Evolutionary conservation across 2,888 invertebrate species (phyloP), one percentile per base, ranked within the genome.

Genomic region (Dasypogon diadema): DNA sequence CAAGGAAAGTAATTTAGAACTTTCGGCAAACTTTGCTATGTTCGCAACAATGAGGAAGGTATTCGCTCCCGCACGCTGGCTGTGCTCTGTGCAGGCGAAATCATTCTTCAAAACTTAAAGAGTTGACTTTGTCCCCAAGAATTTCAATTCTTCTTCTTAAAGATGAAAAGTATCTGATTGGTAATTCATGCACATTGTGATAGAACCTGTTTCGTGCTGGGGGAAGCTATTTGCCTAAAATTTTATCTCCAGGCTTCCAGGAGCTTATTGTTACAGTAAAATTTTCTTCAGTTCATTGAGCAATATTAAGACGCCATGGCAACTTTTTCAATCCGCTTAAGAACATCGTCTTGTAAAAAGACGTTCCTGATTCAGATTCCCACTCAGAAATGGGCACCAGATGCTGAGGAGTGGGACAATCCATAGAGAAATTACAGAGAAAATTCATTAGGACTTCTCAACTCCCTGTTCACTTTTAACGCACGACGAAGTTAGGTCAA

Each of bases 391-490:
- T 26, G n/a, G 56, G 24, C n/a, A 24, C 26, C 21, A 6, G 42
- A n/a, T n/a, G 18, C 5, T 48, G 14, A 24, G 24, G 16, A 30
- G 22, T 24, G 18, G 24, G 18, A 70, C 46, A 54, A 54, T 54
- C 70, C 70, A 37, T 54, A 34, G 48, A n/a, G 10, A 46, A 54
- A 18, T 70, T 54, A 51, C 34, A 12, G 16, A 10, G 30, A 18
- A 54, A 54, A 70, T 70, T 70, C 70, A 37, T 51, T 68, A 51
- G 51, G 51, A 68, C 42, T 68, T 68, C 18, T 68, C 30, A 18
- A 51, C 51, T 68, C 30, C 63, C 42, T 65, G 63, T n/a, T 14
- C 24, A n/a, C 51, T 51, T 68, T 51, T 48, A 48, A 68, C 51
- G 68, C 68, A 68, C 68, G 51, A 51, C 21, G 30, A 51, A 68